Evolutionary conservation across 2,888 invertebrate species (phyloP), one percentile per base, ranked within the genome.

Genomic region (Orthosia cruda): DNA sequence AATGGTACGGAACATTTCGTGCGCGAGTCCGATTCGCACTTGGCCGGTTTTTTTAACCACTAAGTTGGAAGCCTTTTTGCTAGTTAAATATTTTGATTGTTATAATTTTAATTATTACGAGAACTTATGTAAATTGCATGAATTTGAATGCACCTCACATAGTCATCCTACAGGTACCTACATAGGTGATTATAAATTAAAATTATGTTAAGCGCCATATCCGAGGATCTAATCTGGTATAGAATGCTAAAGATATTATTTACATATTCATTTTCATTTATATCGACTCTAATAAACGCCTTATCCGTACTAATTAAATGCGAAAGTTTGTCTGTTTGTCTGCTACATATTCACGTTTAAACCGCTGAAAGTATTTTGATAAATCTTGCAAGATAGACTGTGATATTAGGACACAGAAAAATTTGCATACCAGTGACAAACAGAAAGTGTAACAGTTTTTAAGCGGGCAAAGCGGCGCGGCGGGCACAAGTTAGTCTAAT

Each of bases 201-300:
- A 71, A 77, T 77, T 68, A 81, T 82, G 50, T 49, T 65, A 63
- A 83, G 40, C 23, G 74, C 66, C 52, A 26, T 55, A 69, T 68
- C 77, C 40, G 32, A 68, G 61, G 50, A 65, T n/a, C 12, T n/a
- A 61, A 57, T 54, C 66, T 70, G 65, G 7, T 50, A 18, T 49
- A 32, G 81, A 68, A 82, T 75, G 54, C 55, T 71, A 62, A 75
- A 40, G 18, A 59, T 64, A 61, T 63, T 66, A 62, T 71, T 54
- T 63, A 40, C 68, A 69, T 71, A 80, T 61, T 71, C 47, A 61
- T 77, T 66, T 61, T 71, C 47, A 61, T 77, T 66, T 54, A 45
- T 45, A 62, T 54, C 13, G 65, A 45, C 50, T 68, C 32, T 77
- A 64, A 66, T 73, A 47, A 40, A 13, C 40, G 23, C 18, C 18